phyloP scores from a whole-genome alignment of 2,888 invertebrate genomes.

The Didymodactylos carnosus region DNA sequence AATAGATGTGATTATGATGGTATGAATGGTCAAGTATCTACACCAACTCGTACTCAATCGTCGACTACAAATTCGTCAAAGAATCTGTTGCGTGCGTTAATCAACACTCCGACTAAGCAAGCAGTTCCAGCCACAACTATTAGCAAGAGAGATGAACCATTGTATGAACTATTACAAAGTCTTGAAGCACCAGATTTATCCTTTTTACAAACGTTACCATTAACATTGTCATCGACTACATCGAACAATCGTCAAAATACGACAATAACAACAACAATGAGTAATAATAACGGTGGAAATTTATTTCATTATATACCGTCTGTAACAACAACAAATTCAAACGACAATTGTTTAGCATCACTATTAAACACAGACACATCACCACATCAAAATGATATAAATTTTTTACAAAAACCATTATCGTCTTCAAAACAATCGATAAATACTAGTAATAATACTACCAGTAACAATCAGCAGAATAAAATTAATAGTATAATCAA shows the following conservation, averaged over 20 bases:
- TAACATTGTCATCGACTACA: not conserved
- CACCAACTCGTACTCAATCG: not conserved
- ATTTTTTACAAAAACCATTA: not conserved
- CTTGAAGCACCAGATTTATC: not conserved
- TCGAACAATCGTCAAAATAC: not conserved
- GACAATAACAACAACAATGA: not conserved
- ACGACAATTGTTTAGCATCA: not conserved
- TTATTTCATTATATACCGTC: no score
- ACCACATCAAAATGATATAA: not conserved
- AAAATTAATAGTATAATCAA: no score
- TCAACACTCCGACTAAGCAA: not conserved
- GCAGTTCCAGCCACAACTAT: not conserved
- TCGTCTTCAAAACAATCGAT: no score
- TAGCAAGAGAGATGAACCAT: not conserved
- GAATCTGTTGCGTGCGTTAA: not conserved
- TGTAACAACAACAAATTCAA: not conserved
- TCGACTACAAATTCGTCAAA: not conserved
- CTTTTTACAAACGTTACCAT: not conserved
- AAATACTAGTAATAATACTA: no score
- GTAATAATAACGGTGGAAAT: not conserved
- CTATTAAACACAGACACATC: not conserved
- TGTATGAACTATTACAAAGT: not conserved
- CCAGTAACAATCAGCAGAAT: no score
- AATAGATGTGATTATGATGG: not conserved
- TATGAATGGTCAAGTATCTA: not conserved